phyloP scores from a whole-genome alignment of 1,140 invertebrate species.

The Brachionus plicatilis region DNA sequence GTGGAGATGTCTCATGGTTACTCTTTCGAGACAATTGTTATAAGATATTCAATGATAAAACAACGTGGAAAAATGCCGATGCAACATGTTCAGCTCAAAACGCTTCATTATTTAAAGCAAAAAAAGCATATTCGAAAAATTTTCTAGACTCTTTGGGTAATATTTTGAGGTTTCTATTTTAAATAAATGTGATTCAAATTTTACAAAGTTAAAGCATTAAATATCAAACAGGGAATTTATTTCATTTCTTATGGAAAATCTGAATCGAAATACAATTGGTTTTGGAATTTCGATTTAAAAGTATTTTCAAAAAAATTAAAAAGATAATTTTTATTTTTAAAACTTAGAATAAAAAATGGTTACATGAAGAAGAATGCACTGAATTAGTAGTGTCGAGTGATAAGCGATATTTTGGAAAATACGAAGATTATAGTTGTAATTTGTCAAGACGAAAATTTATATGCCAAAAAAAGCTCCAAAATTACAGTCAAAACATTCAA shows the following conservation, averaged over 20 bases:
- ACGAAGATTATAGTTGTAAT: not conserved
- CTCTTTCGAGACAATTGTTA: not conserved
- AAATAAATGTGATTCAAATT: not conserved
- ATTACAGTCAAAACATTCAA: not conserved
- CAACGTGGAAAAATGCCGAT: not conserved
- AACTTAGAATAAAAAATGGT: not conserved
- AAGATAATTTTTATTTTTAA: not conserved
- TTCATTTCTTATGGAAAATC: not conserved
- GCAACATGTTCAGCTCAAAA: not conserved
- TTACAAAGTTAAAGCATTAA: not conserved
- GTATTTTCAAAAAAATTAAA: not conserved
- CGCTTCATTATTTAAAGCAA: not conserved
- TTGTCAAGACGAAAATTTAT: not conserved
- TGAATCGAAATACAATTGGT: not conserved
- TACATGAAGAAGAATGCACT: not conserved
- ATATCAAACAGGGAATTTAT: not conserved
- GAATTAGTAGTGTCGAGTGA: slow-evolving; percentile 1
- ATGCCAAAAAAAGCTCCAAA: not conserved
- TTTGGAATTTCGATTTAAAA: not conserved
- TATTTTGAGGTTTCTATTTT: not conserved
- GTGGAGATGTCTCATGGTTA: not conserved
- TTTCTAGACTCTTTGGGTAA: not conserved
- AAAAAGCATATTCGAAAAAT: not conserved
- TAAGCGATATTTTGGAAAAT: not conserved
- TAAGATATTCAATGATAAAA: not conserved